Evolutionary conservation across 2,113 vertebrate genomes (phyloP).

Genomic region (Catharus fuscescens): DNA sequence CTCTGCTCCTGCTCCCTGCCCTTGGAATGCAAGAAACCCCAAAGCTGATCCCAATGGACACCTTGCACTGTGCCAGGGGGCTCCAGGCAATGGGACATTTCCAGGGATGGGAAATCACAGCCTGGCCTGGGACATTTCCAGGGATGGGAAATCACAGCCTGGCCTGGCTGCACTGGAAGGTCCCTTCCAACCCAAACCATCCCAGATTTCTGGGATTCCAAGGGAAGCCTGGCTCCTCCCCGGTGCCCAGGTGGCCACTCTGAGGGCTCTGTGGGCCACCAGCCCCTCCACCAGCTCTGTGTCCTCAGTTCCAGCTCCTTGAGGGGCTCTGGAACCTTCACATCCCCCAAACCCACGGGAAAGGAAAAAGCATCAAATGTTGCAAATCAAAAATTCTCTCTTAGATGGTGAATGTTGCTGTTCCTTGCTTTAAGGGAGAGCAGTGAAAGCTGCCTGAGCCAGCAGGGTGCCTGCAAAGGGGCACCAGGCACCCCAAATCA

Average conservation of each 20-base stretch:
- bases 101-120: too few relatives aligned
- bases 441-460: neutral
- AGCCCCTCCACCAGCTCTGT: constrained; percentile 42
- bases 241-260: neutral
- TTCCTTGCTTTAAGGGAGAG: constrained; percentile 61
- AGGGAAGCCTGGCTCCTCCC: neutral
- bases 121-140: too few relatives aligned
- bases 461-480: neutral
- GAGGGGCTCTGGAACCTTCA: constrained; percentile 64
- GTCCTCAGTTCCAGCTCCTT: constrained; percentile 59
- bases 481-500: neutral
- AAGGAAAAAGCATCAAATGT: constrained; percentile 61
- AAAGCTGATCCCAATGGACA: neutral
- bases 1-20: too few relatives aligned
- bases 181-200: too few relatives aligned
- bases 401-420: constrained; percentile 60
- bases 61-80: neutral
- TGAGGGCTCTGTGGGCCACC: neutral
- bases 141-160: too few relatives aligned
- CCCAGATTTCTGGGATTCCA: neutral
- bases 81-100: too few relatives aligned
- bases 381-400: neutral
- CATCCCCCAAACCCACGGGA: constrained; percentile 59
- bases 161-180: too few relatives aligned
- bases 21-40: neutral